Conservation (phyloP, 1,140 invertebrate genomes). For the Tetragonula clypearis region DNA sequence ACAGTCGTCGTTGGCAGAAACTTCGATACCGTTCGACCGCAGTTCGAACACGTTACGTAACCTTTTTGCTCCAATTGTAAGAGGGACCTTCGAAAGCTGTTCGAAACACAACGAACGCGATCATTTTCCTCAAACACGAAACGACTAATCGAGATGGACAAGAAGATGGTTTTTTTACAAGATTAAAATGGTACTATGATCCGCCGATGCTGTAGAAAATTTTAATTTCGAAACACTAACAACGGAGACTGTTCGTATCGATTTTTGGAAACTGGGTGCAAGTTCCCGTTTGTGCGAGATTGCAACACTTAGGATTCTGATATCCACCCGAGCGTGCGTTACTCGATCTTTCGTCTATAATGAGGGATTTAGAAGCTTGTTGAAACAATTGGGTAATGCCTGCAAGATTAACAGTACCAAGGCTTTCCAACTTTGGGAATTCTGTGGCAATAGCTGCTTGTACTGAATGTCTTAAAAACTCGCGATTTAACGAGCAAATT, state of each 20-base stretch:
- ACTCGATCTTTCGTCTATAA: conserved; percentile 1
- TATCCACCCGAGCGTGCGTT: neutral
- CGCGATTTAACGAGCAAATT: neutral
- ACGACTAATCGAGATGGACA: neutral
- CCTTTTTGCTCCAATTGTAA: neutral
- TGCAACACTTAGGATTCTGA: neutral
- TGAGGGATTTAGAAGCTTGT: conserved; percentile 1
- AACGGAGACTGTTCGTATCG: neutral
- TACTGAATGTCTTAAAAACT: neutral
- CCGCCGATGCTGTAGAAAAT: no score
- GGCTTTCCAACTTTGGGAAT: neutral
- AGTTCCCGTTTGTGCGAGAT: neutral
- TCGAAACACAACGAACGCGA: neutral
- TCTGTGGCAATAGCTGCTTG: neutral
- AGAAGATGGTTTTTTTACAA: no score
- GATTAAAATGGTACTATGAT: no score
- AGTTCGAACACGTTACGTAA: neutral
- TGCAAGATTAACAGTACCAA: neutral
- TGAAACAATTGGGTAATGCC: neutral
- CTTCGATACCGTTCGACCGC: neutral
- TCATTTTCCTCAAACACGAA: neutral
- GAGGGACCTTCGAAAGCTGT: neutral
- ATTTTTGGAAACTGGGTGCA: neutral
- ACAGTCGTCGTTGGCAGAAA: neutral
- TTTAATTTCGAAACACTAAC: neutral